Evolutionary conservation across 2,888 invertebrate genomes (phyloP).

Genomic region (Tenodera sinensis): DNA sequence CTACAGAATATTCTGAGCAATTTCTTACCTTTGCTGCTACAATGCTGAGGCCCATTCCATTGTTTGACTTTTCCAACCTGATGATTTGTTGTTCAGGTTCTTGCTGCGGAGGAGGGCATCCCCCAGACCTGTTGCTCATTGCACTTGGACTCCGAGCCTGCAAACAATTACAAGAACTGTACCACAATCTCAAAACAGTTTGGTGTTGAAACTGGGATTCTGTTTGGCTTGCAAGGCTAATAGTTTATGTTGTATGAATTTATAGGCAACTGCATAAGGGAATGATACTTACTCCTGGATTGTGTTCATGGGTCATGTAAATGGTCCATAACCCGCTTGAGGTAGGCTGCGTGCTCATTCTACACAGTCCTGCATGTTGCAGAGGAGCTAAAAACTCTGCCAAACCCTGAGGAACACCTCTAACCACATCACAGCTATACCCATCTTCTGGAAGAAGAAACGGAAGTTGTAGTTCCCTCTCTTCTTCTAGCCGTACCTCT

Average conservation of each 20-base stretch:
- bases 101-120: constrained; percentile 41
- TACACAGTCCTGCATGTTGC: constrained; percentile 80
- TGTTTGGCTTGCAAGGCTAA: too few species aligned
- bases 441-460: constrained; percentile 96
- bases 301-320: constrained; percentile 70
- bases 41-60: constrained; percentile 97
- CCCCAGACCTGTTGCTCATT: constrained; percentile 58
- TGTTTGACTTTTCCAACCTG: constrained; percentile 87
- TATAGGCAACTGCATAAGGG: neutral
- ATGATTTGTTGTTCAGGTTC: constrained; percentile 79
- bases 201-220: too few species aligned
- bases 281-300: constrained; percentile 42
- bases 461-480: constrained; percentile 83
- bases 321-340: constrained; percentile 95
- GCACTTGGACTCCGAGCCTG: constrained; percentile 64
- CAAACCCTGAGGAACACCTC: constrained; percentile 83
- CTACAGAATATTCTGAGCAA: neutral
- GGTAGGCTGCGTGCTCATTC: constrained; percentile 85
- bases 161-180: constrained; percentile 5
- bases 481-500: constrained; percentile 87
- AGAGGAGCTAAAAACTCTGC: constrained; percentile 83
- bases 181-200: too few species aligned
- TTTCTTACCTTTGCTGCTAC: constrained; percentile 87
- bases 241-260: neutral
- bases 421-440: constrained; percentile 93